Evolutionary conservation across 2,113 vertebrate genomes (phyloP).

Genomic region (Cynoglossus semilaevis): DNA sequence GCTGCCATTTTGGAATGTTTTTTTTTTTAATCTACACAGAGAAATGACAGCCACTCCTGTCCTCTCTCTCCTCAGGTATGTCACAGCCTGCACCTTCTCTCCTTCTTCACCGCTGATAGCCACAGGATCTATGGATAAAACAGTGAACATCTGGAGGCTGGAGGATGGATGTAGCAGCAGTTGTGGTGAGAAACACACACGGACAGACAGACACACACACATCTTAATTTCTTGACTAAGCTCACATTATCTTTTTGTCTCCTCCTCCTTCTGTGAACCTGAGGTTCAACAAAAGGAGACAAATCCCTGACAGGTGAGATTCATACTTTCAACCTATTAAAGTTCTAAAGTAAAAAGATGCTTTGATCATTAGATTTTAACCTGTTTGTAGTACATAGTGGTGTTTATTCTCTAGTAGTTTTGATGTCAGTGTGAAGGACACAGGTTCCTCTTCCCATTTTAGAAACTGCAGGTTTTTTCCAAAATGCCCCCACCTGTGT

Average conservation of each 20-base stretch:
- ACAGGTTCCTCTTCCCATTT: no score
- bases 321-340: conserved; percentile 33
- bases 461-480: conserved; percentile 16
- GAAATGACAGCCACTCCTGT: background rate
- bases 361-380: background rate
- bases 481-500: conserved; percentile 3
- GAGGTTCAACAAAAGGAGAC: conserved; percentile 30
- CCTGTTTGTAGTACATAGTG: no score
- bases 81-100: conserved; percentile 91
- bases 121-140: conserved; percentile 98
- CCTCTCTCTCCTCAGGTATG: conserved; percentile 78
- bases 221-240: background rate
- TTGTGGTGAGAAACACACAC: conserved; percentile 67
- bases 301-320: conserved; percentile 65
- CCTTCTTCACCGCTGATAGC: conserved; percentile 82
- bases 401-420: no score
- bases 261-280: background rate
- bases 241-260: conserved; percentile 1
- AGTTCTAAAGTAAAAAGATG: background rate
- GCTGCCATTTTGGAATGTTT: background rate
- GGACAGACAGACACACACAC: conserved; percentile 6
- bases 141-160: conserved; percentile 89
- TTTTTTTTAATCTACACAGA: no score
- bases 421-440: no score
- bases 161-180: conserved; percentile 65